phyloP scores from a whole-genome alignment of 2,113 vertebrate species.

The Axis porcinus region DNA sequence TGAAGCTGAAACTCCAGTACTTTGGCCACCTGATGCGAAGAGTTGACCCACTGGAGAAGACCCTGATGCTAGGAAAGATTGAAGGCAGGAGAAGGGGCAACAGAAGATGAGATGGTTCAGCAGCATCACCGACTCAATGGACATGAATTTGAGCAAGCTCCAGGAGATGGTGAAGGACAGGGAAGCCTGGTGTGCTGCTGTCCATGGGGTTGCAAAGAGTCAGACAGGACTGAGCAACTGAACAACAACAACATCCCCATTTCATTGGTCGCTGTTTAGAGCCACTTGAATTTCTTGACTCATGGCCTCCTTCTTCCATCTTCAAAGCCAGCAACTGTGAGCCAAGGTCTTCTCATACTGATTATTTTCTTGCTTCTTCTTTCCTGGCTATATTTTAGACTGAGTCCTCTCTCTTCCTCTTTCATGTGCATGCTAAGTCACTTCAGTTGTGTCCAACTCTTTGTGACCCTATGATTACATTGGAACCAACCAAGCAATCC shows the following conservation, averaged over 20 bases:
- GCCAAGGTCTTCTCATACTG: background rate
- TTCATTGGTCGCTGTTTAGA: background rate
- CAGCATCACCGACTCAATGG: background rate
- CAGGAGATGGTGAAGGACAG: background rate
- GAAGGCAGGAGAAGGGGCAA: background rate
- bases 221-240: background rate
- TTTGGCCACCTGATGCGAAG: background rate
- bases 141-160: background rate
- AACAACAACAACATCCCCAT: background rate
- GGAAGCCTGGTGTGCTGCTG: background rate
- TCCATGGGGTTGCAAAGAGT: background rate
- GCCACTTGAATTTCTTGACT: background rate
- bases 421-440: background rate
- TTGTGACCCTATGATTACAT: background rate
- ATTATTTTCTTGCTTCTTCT: background rate
- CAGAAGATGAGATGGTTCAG: accelerated
- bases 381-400: background rate
- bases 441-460: background rate
- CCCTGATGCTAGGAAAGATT: background rate
- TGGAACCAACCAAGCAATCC: background rate
- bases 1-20: background rate
- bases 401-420: background rate
- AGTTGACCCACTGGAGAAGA: background rate
- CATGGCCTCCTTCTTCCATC: background rate
- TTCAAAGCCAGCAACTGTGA: background rate